Base-by-base conservation (phyloP, 1,140 invertebrate species). In the Eciton burchellii region DNA sequence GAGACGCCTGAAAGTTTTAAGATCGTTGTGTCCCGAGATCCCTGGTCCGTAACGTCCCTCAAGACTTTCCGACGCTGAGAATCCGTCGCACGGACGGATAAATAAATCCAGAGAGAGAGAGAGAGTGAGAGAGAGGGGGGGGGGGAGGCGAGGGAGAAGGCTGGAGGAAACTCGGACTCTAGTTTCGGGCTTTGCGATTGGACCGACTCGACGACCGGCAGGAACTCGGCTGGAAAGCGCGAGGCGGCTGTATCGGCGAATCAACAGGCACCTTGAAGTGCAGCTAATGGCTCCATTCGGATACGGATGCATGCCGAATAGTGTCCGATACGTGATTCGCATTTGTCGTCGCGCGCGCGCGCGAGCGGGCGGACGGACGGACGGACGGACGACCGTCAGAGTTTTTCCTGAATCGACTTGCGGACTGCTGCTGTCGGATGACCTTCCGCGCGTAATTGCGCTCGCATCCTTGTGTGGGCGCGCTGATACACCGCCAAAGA, bases 241-340 rank as follows among this genome's bases (percentile, higher is more conserved):
- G 35, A 70, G 19, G 70, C 43, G 43, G 21, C 41, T 66, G 29
- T 45, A 79, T 70, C n/a, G 11, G 16, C 47, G 21, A 45, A 79
- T 79, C 68, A 79, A 79, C 74, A 73, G 26, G 35, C 43, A n/a
- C 66, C 43, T 81, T 72, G 54, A 62, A n/a, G 60, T 24, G 56
- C 12, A 52, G 6, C 45, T 74, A 81, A 81, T 71, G 57, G 60
- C 70, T 81, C 56, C 29, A 81, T 81, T 81, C 43, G 24, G 56
- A 81, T 81, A 81, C 68, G 77, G 68, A 73, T 81, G 77, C 56
- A 81, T 49, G 56, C 19, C 70, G 79, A 63, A 72, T 81, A 81
- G 63, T 56, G 56, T 81, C 49, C 16, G 45, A 74, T 81, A 74
- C 68, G 70, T 81, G 79, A 71, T 57, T 72, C 57, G 79, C 45